phyloP scores from a whole-genome alignment of 2,888 invertebrate genomes.

The Aromia moschata region DNA sequence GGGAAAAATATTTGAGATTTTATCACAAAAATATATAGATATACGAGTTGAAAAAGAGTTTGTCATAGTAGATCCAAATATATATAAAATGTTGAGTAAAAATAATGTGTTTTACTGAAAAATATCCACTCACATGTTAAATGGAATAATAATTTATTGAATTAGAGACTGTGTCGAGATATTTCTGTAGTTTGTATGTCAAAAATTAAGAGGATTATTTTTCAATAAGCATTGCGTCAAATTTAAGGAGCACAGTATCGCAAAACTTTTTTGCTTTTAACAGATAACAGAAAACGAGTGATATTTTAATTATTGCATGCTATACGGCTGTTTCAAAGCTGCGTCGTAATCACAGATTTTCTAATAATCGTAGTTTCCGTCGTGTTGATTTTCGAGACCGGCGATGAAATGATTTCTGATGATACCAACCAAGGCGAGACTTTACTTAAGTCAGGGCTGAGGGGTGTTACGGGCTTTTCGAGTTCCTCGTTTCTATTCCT shows the following conservation, averaged over 20 bases:
- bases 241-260: too few species aligned
- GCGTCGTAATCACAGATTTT: constrained; percentile 89
- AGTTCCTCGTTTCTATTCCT: constrained; percentile 59
- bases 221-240: too few species aligned
- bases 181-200: too few species aligned
- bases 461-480: constrained; percentile 62
- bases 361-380: constrained; percentile 76
- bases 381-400: constrained; percentile 69
- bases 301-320: too few species aligned
- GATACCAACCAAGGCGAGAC: constrained; percentile 86
- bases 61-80: neutral
- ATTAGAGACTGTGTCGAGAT: too few species aligned
- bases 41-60: too few species aligned
- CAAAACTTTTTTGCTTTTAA: too few species aligned
- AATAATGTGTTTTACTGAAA: too few species aligned
- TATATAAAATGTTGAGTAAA: too few species aligned
- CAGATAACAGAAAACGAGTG: too few species aligned
- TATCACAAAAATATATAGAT: neutral
- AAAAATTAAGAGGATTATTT: too few species aligned
- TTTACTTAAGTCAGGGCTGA: constrained; percentile 71
- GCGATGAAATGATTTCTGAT: constrained; percentile 73
- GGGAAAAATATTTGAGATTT: neutral
- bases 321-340: too few species aligned
- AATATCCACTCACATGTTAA: neutral
- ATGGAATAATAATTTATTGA: neutral